A percentile compares a stretch with the other conserved stretches of the same genome.
Conservation (phyloP, 2,888 invertebrate species). For the Venusia cambrica region DNA sequence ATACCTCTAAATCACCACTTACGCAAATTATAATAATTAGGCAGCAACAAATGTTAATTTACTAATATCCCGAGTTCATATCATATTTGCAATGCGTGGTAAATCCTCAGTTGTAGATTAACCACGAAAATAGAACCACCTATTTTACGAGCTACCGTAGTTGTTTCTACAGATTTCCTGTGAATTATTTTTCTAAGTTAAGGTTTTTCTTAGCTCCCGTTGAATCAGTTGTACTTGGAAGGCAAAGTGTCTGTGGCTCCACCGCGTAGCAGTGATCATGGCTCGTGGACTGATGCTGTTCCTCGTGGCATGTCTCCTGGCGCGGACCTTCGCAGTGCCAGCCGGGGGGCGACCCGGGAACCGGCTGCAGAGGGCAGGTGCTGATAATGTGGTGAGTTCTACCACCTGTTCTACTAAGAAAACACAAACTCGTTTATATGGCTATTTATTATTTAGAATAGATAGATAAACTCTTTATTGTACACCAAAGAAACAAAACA, state of each 20-base stretch:
- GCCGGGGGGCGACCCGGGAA: constrained; percentile 26
- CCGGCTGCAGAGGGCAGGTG: constrained; percentile 15
- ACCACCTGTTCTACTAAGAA: no score
- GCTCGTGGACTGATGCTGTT: constrained; percentile 40
- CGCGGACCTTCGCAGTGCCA: constrained; percentile 51
- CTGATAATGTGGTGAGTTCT: constrained; percentile 38
- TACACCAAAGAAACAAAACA: no score
- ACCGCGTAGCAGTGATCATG: constrained; percentile 47
- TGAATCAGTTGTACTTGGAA: no score
- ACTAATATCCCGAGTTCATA: constrained; percentile 22
- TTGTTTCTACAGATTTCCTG: no score
- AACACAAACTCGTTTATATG: constrained; percentile 1
- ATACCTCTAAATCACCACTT: constrained; percentile 9
- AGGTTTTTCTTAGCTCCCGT: no score
- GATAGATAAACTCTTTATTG: no score
- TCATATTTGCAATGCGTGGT: background rate
- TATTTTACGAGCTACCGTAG: background rate
- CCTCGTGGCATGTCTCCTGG: constrained; percentile 45
- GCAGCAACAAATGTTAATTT: constrained; percentile 17
- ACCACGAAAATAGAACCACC: background rate
- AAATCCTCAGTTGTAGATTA: constrained; percentile 8
- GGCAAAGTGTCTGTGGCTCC: constrained; percentile 1
- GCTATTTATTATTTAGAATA: no score
- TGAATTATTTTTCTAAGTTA: no score
- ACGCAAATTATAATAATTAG: constrained; percentile 5